Percentiles rank a stretch among this genome's conserved stretches.
phyloP scores from a whole-genome alignment of 2,797 vertebrate genomes.

The Discoglossus pictus region DNA sequence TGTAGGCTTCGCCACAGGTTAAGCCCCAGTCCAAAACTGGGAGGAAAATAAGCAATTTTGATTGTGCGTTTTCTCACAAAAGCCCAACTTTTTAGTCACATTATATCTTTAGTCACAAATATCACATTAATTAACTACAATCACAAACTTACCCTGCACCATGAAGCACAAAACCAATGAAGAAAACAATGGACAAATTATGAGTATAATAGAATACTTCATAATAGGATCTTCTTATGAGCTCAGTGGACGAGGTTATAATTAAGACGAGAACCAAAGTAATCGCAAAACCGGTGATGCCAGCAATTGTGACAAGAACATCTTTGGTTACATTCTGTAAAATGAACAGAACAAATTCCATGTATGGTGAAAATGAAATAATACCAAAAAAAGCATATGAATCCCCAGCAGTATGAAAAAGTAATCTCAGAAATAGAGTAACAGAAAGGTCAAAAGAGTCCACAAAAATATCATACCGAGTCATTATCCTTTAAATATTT shows the following conservation, averaged over 20 bases:
- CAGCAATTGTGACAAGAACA: slow-evolving; percentile 65
- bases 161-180: slow-evolving; percentile 70
- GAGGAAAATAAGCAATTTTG: too few relatives aligned
- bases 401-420: too few relatives aligned
- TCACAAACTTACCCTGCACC: slow-evolving; percentile 70
- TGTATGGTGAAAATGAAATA: too few relatives aligned
- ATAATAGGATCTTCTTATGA: slow-evolving; percentile 69
- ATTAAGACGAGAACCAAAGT: slow-evolving; percentile 72
- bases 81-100: too few relatives aligned
- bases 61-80: too few relatives aligned
- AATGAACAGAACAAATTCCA: slow-evolving; percentile 27
- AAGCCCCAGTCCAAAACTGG: too few relatives aligned
- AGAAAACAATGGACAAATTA: slow-evolving; percentile 72
- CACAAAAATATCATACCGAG: too few relatives aligned
- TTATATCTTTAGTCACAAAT: not conserved
- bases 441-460: too few relatives aligned
- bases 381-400: too few relatives aligned
- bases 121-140: not conserved
- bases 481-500: too few relatives aligned
- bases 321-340: slow-evolving; percentile 64
- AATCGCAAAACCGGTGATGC: slow-evolving; percentile 71
- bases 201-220: slow-evolving; percentile 79
- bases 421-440: too few relatives aligned
- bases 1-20: too few relatives aligned
- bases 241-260: slow-evolving; percentile 73